Conservation (phyloP, 35 echinoderm and acorn worm genomes). For the Ophioderma brevispina region DNA sequence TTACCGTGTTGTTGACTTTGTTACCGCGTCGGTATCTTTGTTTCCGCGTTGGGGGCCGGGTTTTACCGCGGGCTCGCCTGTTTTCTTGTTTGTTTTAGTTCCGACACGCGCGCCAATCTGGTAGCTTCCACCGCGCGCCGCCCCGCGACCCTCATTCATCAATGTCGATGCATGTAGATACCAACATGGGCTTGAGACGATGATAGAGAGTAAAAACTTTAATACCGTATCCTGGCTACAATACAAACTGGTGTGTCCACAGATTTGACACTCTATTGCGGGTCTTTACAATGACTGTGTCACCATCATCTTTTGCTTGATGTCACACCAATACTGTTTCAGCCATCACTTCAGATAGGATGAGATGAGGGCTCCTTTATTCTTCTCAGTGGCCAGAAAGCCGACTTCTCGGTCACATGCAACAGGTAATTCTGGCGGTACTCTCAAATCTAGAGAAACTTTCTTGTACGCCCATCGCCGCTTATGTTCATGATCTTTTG, state of each 20-base stretch:
- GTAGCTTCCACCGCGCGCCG: no score
- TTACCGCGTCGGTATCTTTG: no score
- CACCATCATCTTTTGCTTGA: slow-evolving; percentile 77
- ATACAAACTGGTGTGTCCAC: slow-evolving; percentile 24
- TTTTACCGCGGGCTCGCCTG: no score
- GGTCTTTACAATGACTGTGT: slow-evolving; percentile 60
- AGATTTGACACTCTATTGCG: slow-evolving; percentile 37
- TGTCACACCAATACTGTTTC: slow-evolving; percentile 38
- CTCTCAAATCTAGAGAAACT: slow-evolving; percentile 50
- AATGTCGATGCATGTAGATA: no score
- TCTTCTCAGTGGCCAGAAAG: slow-evolving; percentile 63
- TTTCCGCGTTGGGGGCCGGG: no score
- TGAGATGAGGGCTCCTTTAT: slow-evolving; percentile 58
- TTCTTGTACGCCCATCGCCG: slow-evolving; percentile 38
- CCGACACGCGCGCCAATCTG: no score
- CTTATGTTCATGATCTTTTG: slow-evolving; percentile 56
- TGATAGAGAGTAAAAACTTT: no score
- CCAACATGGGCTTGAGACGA: no score
- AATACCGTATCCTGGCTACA: no score
- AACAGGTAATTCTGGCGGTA: slow-evolving; percentile 28
- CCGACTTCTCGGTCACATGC: slow-evolving; percentile 71
- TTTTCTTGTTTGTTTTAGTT: no score
- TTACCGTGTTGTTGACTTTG: no score
- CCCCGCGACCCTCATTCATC: no score
- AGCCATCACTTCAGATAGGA: slow-evolving; percentile 39